phyloP scores from a whole-genome alignment of 2,113 vertebrate genomes.

The Aythya baeri region DNA sequence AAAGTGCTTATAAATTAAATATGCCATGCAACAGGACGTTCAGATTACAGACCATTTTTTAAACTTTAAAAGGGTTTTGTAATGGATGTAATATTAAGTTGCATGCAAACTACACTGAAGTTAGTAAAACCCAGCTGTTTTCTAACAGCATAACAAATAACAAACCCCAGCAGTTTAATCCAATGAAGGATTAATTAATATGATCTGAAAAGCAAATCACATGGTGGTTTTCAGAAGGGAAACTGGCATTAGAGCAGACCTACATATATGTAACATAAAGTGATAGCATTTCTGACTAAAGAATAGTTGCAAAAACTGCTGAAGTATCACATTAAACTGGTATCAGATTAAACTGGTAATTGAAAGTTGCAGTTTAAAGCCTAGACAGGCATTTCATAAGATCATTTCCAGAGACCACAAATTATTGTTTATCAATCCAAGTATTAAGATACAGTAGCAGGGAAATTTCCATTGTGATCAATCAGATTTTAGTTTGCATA shows the following conservation, averaged over 20 bases:
- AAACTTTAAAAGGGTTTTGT: constrained; percentile 50
- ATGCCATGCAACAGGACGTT: constrained; percentile 21
- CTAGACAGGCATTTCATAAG: neutral
- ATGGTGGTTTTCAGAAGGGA: neutral
- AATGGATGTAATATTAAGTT: constrained; percentile 34
- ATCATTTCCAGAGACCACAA: neutral
- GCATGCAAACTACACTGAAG: neutral
- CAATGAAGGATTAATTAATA: constrained; percentile 12
- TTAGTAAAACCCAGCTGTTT: constrained; percentile 4
- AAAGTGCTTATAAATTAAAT: constrained; percentile 35
- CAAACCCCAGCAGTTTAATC: constrained; percentile 1
- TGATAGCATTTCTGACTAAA: neutral
- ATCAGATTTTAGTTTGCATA: neutral
- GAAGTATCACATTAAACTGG: fast-evolving
- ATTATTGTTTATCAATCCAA: neutral
- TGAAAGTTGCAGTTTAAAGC: neutral
- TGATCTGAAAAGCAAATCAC: neutral
- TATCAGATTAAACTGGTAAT: neutral
- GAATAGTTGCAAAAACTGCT: neutral
- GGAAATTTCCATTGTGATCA: neutral
- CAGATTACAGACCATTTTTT: constrained; percentile 23
- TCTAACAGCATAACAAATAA: neutral
- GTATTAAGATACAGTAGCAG: neutral
- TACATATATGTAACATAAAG: neutral
- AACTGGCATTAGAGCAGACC: neutral